Percentiles rank a stretch among this genome's conserved stretches.
Conservation (phyloP, 2,113 vertebrate genomes). For the Beaufortia kweichowensis region DNA sequence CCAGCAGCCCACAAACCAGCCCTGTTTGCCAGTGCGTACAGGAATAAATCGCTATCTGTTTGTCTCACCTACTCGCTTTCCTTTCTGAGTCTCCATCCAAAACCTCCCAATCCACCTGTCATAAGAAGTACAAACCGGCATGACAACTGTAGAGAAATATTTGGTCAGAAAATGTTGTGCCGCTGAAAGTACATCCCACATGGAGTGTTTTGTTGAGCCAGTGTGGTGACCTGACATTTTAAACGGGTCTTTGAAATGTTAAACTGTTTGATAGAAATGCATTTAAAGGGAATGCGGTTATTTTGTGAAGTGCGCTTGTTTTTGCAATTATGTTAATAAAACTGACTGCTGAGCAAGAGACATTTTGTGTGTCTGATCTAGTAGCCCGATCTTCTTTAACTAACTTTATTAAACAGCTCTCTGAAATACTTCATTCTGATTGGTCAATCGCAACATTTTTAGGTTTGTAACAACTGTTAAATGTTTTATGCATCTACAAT, state of each 20-base stretch:
- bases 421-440: too few species aligned
- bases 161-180: not conserved
- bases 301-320: constrained; percentile 22
- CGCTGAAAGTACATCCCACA: constrained; percentile 1
- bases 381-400: not conserved
- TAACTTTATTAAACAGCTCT: too few species aligned
- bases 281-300: not conserved
- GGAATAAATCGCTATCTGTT: constrained; percentile 8
- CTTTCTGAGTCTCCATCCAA: not conserved
- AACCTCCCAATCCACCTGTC: constrained; percentile 20
- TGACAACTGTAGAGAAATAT: not conserved
- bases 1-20: constrained; percentile 27
- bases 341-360: not conserved
- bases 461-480: too few species aligned
- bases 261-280: constrained; percentile 20
- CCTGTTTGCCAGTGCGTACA: constrained; percentile 28
- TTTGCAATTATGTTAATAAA: constrained; percentile 8
- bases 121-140: not conserved
- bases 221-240: constrained; percentile 27
- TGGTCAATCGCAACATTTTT: too few species aligned
- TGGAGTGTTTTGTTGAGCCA: not conserved
- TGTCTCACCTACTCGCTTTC: not conserved
- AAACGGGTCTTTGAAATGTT: constrained; percentile 20
- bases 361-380: not conserved
- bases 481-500: too few species aligned